Conservation (phyloP, 2,113 vertebrate genomes). For the Microtus pennsylvanicus region DNA sequence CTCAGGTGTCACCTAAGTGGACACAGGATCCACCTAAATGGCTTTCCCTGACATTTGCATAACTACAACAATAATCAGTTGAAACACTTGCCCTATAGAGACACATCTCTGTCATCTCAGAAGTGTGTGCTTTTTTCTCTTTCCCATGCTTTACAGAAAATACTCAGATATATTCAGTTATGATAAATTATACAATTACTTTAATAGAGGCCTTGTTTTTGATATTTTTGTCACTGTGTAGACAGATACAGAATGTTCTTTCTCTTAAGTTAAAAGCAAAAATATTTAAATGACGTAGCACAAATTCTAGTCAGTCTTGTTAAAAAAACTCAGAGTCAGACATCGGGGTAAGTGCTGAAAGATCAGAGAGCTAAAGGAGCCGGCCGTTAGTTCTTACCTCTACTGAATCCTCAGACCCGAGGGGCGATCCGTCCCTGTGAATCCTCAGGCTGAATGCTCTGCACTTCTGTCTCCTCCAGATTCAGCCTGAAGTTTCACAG, state of each 20-base stretch:
- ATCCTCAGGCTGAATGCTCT: too few species aligned
- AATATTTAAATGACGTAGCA: background rate
- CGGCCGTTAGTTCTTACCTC: too few species aligned
- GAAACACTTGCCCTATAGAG: background rate
- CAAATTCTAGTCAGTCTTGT: too few species aligned
- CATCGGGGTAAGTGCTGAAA: too few species aligned
- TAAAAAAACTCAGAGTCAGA: too few species aligned
- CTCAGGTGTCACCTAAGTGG: background rate
- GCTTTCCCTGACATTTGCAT: background rate
- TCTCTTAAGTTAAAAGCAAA: conserved; percentile 6
- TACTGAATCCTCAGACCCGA: too few species aligned
- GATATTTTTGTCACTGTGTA: background rate
- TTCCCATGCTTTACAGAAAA: background rate
- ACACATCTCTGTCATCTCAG: background rate
- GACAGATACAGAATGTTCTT: conserved; percentile 27
- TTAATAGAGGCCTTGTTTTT: background rate
- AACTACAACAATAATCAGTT: background rate
- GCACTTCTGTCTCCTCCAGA: too few species aligned
- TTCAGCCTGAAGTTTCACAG: too few species aligned
- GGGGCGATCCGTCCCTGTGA: too few species aligned
- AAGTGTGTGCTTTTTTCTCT: too few species aligned
- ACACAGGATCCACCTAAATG: too few species aligned
- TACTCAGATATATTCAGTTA: background rate
- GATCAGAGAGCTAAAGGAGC: too few species aligned
- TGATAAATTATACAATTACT: background rate